These are phyloP conservation scores for Perccottus glenii DNA, from an alignment of 2,113 vertebrate species.

Conservation along the genomic window DNA sequence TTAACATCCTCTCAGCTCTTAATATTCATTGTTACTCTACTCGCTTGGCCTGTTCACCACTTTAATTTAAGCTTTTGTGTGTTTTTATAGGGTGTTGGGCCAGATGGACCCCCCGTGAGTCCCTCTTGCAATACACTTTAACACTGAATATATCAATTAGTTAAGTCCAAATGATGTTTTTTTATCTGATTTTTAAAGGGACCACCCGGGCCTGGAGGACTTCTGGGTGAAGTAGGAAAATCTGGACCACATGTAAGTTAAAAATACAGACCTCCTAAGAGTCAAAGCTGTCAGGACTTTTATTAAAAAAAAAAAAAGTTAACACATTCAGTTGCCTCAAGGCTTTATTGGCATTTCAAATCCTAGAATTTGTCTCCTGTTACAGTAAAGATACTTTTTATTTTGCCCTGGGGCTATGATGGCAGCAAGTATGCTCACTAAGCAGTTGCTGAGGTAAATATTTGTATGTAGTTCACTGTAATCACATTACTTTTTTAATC, in stretches of 20 bases:
- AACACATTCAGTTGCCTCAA: neutral
- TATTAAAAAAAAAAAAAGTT: neutral
- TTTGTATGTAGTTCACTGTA: neutral
- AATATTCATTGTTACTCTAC: neutral
- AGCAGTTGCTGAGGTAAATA: neutral
- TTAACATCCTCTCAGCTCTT: neutral
- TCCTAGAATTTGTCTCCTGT: neutral
- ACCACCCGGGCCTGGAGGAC: constrained; percentile 87
- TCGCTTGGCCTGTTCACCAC: neutral
- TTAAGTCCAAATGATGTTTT: neutral
- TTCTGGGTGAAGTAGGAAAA: constrained; percentile 89
- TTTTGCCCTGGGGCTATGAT: constrained; percentile 1
- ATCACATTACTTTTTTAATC: neutral
- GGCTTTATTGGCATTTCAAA: neutral
- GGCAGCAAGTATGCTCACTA: neutral
- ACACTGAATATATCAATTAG: no score
- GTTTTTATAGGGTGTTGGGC: constrained; percentile 84
- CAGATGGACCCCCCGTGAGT: constrained; percentile 89
- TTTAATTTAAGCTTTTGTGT: constrained; percentile 40
- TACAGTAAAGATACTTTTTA: neutral
- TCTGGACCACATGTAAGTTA: constrained; percentile 87
- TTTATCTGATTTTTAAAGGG: constrained; percentile 80
- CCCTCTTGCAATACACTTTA: neutral
- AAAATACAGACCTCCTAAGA: neutral
- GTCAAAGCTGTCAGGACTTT: neutral